These are phyloP conservation scores for Eupristina koningsbergeri DNA, from an alignment of 1,140 invertebrate species.

Conservation along the genomic window DNA sequence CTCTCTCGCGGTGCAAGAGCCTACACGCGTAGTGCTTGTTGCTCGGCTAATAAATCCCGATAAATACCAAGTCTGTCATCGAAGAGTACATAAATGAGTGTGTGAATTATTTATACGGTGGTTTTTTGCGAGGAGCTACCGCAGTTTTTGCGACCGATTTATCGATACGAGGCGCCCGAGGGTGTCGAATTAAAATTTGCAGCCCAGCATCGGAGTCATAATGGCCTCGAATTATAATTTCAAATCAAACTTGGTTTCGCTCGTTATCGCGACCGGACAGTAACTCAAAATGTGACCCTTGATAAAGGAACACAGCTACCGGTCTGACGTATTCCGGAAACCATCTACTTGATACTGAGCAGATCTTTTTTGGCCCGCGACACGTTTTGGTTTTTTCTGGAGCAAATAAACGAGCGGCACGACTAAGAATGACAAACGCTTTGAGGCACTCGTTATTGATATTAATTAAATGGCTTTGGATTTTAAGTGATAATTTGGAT, in stretches of 20 bases:
- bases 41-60: conserved; percentile 22
- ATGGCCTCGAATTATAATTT: not conserved
- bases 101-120: conserved; percentile 25
- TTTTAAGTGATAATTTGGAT: too few species aligned
- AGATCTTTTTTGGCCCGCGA: not conserved
- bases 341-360: not conserved
- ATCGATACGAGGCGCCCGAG: not conserved
- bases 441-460: too few species aligned
- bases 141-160: not conserved
- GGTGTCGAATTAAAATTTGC: conserved; percentile 11
- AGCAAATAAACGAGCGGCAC: not conserved
- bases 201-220: not conserved
- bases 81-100: not conserved
- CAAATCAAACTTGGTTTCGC: not conserved
- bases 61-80: conserved; percentile 33
- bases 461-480: too few species aligned
- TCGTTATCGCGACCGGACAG: not conserved
- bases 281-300: not conserved
- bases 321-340: conserved; percentile 25
- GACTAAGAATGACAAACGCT: not conserved
- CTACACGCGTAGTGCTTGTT: not conserved
- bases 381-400: conserved; percentile 10
- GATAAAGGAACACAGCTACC: not conserved
- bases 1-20: not conserved
- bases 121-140: not conserved